Percentiles rank a stretch among this genome's conserved stretches.
phyloP scores from a whole-genome alignment of 2,113 vertebrate species.

The Cnemophilus loriae region DNA sequence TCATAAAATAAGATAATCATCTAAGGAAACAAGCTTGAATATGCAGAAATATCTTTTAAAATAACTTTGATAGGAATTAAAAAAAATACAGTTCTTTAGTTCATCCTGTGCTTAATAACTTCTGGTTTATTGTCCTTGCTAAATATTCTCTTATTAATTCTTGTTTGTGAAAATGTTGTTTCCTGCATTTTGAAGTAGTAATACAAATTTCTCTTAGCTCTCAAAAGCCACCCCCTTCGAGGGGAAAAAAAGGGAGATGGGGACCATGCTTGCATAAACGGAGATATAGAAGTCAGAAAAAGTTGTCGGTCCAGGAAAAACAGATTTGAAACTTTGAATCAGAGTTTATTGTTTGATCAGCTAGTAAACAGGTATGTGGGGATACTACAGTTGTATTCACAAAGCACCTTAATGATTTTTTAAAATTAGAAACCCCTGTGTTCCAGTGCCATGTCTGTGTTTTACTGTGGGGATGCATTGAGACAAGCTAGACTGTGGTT shows the following conservation, averaged over 20 bases:
- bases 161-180: constrained; percentile 51
- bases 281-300: constrained; percentile 93
- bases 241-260: constrained; percentile 86
- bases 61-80: not conserved
- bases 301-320: constrained; percentile 94
- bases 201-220: constrained; percentile 78
- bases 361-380: constrained; percentile 93
- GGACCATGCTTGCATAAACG: constrained; percentile 92
- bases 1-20: not conserved
- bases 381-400: constrained; percentile 32
- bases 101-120: not conserved
- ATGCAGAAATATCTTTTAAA: not conserved
- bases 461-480: not conserved
- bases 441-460: constrained; percentile 4
- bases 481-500: not conserved
- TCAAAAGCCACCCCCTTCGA: constrained; percentile 84
- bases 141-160: not conserved
- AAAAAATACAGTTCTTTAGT: not conserved
- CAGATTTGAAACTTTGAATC: constrained; percentile 96
- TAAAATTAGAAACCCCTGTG: not conserved
- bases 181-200: constrained; percentile 63
- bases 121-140: constrained; percentile 36
- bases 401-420: not conserved
- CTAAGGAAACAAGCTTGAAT: not conserved
- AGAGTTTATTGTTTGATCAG: constrained; percentile 97